These are phyloP conservation scores for Eurystomus glaucurus DNA, from an alignment of 2,797 vertebrate genomes.

Conservation along the genomic window DNA sequence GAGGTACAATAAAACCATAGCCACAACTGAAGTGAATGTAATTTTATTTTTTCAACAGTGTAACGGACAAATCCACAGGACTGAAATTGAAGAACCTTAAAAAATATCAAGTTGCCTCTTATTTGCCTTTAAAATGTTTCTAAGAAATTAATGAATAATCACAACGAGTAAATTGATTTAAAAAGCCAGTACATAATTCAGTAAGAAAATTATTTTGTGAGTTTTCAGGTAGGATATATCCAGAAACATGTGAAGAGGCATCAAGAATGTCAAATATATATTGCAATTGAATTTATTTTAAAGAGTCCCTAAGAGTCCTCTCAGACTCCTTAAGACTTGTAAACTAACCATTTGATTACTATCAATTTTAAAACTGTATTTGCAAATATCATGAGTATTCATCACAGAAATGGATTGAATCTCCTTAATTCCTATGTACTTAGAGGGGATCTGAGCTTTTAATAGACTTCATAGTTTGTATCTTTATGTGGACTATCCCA, in stretches of 20 bases:
- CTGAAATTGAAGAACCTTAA: neutral
- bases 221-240: neutral
- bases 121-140: neutral
- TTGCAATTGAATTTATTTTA: neutral
- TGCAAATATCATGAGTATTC: neutral
- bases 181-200: neutral
- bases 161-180: neutral
- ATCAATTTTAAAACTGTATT: neutral
- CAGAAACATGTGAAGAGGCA: neutral
- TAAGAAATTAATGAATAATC: neutral
- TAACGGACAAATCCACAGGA: fast-evolving
- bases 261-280: neutral
- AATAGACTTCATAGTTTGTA: neutral
- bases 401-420: neutral
- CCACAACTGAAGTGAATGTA: neutral
- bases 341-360: neutral
- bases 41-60: neutral
- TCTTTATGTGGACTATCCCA: neutral
- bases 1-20: neutral
- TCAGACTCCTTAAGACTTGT: neutral
- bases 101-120: neutral
- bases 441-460: neutral
- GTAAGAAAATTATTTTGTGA: neutral
- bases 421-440: neutral
- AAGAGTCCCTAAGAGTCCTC: neutral